phyloP scores from a whole-genome alignment of 2,797 vertebrate species.

The Picus viridis region DNA sequence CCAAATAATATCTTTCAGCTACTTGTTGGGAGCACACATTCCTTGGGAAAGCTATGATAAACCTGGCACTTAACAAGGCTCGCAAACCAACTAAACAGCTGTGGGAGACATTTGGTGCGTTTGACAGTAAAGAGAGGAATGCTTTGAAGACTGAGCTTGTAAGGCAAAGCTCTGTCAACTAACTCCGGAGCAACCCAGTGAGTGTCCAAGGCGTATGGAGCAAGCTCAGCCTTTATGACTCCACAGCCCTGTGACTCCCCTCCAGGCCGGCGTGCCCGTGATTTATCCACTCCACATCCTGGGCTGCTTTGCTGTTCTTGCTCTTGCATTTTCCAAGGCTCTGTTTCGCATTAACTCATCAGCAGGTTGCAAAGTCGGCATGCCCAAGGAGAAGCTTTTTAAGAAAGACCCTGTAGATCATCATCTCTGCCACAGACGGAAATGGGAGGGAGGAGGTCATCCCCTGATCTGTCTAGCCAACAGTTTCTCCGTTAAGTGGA shows the following conservation, averaged over 20 bases:
- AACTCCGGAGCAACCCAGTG: neutral
- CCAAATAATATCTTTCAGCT: slow-evolving; percentile 59
- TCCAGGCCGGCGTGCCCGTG: neutral
- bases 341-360: slow-evolving; percentile 63
- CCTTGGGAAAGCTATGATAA: slow-evolving; percentile 57
- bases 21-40: slow-evolving; percentile 20
- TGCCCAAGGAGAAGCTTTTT: slow-evolving; percentile 20
- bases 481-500: neutral
- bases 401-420: slow-evolving; percentile 38
- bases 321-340: slow-evolving; percentile 8
- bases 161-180: slow-evolving; percentile 35
- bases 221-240: slow-evolving; percentile 33
- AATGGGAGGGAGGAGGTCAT: neutral
- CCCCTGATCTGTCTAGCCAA: neutral
- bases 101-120: slow-evolving; percentile 58
- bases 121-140: slow-evolving; percentile 68
- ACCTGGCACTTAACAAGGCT: slow-evolving; percentile 57
- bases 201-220: neutral
- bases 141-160: slow-evolving; percentile 58
- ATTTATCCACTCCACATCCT: slow-evolving; percentile 22
- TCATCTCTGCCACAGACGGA: neutral
- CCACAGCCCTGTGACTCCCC: neutral
- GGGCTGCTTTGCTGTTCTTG: neutral
- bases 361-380: slow-evolving; percentile 25
- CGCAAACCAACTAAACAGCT: slow-evolving; percentile 63